These are phyloP conservation scores for Streblospio benedicti DNA, from an alignment of 1,140 invertebrate species.

Conservation along the genomic window DNA sequence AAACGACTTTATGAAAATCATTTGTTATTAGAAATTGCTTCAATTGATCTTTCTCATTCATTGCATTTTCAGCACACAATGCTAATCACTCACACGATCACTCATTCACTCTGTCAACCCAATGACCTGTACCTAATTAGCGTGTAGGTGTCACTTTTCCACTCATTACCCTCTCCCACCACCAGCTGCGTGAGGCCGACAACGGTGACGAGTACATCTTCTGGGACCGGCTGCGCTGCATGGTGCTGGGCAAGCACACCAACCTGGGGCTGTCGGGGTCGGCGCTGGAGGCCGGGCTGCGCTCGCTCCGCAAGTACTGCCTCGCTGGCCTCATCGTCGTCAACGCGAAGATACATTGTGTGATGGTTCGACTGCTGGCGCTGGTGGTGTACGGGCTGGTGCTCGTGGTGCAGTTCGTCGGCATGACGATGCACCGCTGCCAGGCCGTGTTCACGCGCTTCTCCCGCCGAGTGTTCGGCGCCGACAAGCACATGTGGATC, in stretches of 20 bases:
- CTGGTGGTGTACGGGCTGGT: slow-evolving; percentile 23
- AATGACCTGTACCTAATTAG: no score
- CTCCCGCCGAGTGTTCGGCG: slow-evolving; percentile 19
- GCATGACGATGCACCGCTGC: slow-evolving; percentile 26
- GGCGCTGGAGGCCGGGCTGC: slow-evolving; percentile 17
- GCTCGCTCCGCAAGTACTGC: slow-evolving; percentile 14
- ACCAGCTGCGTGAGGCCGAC: no score
- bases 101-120: no score
- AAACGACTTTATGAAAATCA: no score
- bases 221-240: slow-evolving; percentile 18
- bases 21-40: no score
- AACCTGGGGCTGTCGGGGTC: slow-evolving; percentile 17
- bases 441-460: slow-evolving; percentile 17
- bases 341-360: slow-evolving; percentile 16
- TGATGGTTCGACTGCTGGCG: slow-evolving; percentile 18
- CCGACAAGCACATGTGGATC: no score
- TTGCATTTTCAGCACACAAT: no score
- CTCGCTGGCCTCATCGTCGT: slow-evolving; percentile 13
- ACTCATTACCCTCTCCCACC: no score
- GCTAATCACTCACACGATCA: no score
- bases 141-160: no score
- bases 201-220: no score
- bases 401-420: slow-evolving; percentile 23
- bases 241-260: slow-evolving; percentile 18
- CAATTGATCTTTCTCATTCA: no score